Conservation (phyloP, 2,888 invertebrate genomes). For the Meiosimyza decipiens region DNA sequence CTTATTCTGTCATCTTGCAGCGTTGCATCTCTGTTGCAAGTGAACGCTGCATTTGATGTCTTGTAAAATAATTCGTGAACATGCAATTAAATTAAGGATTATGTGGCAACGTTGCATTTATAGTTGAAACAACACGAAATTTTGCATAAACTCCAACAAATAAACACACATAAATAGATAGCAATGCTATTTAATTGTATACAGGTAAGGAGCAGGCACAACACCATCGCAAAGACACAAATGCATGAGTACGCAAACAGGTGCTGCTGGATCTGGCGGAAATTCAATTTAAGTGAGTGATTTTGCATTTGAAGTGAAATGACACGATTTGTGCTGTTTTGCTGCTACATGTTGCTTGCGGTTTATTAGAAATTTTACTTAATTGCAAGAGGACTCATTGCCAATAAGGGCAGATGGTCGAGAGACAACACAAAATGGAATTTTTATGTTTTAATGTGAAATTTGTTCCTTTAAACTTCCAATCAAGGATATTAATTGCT, state of each 20-base stretch:
- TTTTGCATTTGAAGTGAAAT: neutral
- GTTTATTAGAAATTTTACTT: slow-evolving; percentile 9
- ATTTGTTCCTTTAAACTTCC: too few species aligned
- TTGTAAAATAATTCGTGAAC: slow-evolving; percentile 13
- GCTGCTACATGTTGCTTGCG: slow-evolving; percentile 10
- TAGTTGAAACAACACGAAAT: neutral
- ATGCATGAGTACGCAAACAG: neutral
- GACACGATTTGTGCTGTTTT: neutral
- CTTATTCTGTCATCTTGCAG: too few species aligned
- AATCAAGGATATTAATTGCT: too few species aligned
- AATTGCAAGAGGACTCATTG: neutral
- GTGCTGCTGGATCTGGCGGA: neutral
- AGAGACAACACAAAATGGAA: too few species aligned
- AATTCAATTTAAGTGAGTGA: slow-evolving; percentile 3
- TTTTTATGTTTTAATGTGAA: too few species aligned
- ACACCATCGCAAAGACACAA: neutral
- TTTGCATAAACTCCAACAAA: neutral
- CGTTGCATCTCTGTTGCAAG: neutral
- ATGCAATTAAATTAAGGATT: slow-evolving; percentile 26
- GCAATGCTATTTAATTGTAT: neutral
- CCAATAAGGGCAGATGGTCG: too few species aligned
- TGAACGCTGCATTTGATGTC: neutral
- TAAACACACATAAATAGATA: neutral
- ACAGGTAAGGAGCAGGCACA: neutral
- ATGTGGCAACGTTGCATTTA: slow-evolving; percentile 8